phyloP scores from a whole-genome alignment of 2,797 vertebrate species.

The Amblyraja radiata region DNA sequence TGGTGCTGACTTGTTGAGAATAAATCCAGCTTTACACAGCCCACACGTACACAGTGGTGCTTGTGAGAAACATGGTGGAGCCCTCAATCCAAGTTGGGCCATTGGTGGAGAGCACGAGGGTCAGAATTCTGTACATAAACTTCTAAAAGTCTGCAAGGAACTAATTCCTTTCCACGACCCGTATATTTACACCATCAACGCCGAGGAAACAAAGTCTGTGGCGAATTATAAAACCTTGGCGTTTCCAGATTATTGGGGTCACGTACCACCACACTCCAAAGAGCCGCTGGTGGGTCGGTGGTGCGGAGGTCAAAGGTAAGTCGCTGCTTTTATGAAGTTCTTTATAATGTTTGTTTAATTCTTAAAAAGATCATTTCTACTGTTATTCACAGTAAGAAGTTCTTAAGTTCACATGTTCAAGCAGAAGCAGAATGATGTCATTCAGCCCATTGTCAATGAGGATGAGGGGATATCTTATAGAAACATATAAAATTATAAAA shows the following conservation, averaged over 20 bases:
- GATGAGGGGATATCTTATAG: too few relatives aligned
- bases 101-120: slow-evolving; percentile 38
- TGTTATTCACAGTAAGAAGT: too few relatives aligned
- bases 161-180: slow-evolving; percentile 60
- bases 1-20: not conserved
- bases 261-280: slow-evolving; percentile 52
- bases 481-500: too few relatives aligned
- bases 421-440: too few relatives aligned
- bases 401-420: too few relatives aligned
- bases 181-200: slow-evolving; percentile 52
- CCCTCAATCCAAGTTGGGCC: not conserved
- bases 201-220: slow-evolving; percentile 63
- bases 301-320: slow-evolving; percentile 66
- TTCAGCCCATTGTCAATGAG: too few relatives aligned
- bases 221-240: slow-evolving; percentile 67
- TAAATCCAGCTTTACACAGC: too few relatives aligned
- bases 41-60: not conserved
- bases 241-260: slow-evolving; percentile 88
- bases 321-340: not conserved
- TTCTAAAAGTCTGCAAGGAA: slow-evolving; percentile 52
- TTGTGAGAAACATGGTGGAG: slow-evolving; percentile 25
- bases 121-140: slow-evolving; percentile 39
- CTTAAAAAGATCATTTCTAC: too few relatives aligned
- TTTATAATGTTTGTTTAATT: not conserved
- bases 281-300: slow-evolving; percentile 63